Percentiles rank a stretch among this genome's conserved stretches.
Evolutionary conservation across 2,797 vertebrate species (phyloP).

Genomic region (Rhinogobio ventralis): DNA sequence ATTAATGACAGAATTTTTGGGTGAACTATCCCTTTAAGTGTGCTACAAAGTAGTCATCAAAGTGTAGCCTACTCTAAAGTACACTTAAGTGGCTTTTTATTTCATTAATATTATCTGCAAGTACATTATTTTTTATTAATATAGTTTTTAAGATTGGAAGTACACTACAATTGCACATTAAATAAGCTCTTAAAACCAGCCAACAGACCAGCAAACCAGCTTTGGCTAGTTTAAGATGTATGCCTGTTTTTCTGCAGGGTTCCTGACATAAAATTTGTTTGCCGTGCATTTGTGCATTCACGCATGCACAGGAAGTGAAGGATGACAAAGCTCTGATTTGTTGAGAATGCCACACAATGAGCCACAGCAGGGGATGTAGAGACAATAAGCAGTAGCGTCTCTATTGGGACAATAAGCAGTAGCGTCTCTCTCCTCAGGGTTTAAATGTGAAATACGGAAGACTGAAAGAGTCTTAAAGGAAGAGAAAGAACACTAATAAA

Average conservation of each 20-base stretch:
- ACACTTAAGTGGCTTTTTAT: neutral
- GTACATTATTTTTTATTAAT: neutral
- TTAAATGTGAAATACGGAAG: conserved; percentile 16
- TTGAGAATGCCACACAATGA: conserved; percentile 23
- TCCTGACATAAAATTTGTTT: conserved; percentile 13
- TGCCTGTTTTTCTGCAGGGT: neutral
- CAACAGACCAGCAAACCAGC: neutral
- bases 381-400: conserved; percentile 19
- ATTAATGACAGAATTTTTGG: no score
- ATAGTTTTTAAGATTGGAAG: neutral
- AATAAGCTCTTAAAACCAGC: neutral
- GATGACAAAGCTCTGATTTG: conserved; percentile 27
- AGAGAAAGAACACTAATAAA: conserved; percentile 39
- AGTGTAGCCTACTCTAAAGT: no score
- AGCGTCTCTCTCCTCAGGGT: neutral
- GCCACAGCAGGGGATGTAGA: conserved; percentile 20
- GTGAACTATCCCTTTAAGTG: neutral
- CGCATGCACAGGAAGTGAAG: conserved; percentile 9
- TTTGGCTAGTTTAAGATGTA: neutral
- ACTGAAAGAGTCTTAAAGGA: conserved; percentile 36
- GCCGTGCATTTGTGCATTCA: conserved; percentile 13
- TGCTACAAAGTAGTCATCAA: no score
- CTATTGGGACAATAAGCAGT: conserved; percentile 31
- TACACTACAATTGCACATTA: neutral
- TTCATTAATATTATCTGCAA: neutral